Percentiles rank a stretch among this genome's conserved stretches.
These are phyloP conservation scores for Morone chrysops DNA, from an alignment of 2,113 vertebrate genomes.

Conservation along the genomic window DNA sequence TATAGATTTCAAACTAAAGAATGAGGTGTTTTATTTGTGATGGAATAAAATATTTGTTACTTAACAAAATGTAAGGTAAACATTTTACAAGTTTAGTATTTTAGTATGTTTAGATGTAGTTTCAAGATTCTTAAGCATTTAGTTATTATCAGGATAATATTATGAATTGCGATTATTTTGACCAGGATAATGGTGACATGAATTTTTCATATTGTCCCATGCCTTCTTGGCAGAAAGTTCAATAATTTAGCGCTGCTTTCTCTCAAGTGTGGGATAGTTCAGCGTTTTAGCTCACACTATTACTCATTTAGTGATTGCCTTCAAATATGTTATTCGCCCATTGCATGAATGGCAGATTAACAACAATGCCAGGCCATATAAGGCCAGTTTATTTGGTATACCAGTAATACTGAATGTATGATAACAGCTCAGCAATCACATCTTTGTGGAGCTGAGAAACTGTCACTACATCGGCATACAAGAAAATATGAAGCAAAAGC, in stretches of 20 bases:
- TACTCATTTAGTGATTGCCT: background rate
- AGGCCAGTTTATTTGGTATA: background rate
- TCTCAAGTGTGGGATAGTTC: constrained; percentile 1
- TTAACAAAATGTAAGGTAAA: no score
- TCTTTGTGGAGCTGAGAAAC: background rate
- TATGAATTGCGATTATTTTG: no score
- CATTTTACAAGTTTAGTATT: no score
- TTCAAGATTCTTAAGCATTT: no score
- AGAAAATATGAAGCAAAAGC: background rate
- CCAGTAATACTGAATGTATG: background rate
- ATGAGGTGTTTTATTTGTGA: no score
- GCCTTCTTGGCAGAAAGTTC: background rate
- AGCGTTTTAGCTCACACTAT: background rate
- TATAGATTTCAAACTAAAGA: no score
- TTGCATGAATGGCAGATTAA: constrained; percentile 1
- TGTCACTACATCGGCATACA: background rate
- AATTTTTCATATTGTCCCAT: no score
- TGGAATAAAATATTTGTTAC: no score
- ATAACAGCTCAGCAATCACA: background rate
- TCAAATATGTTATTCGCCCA: background rate
- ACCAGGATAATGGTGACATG: no score
- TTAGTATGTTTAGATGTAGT: no score
- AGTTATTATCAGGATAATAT: no score
- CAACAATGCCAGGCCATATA: background rate
- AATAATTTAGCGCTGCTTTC: background rate